Evolutionary conservation across 2,113 vertebrate genomes (phyloP).

Genomic region (Pluvialis apricaria): DNA sequence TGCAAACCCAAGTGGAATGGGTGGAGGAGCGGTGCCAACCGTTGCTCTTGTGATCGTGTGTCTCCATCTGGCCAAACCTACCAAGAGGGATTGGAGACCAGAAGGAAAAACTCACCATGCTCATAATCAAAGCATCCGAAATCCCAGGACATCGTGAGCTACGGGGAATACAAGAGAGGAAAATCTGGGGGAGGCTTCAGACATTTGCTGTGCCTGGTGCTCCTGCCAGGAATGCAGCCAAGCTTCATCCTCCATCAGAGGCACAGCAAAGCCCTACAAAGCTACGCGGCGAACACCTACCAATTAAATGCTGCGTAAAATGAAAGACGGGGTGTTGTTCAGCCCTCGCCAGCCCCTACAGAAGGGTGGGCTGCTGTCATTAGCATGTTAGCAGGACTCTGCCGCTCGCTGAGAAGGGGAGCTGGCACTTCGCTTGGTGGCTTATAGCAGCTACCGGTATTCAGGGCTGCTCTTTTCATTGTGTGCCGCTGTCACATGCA

Average conservation of each 20-base stretch:
- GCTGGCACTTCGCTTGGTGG: background rate
- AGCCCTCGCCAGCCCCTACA: background rate
- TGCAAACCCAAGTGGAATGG: background rate
- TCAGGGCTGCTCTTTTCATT: background rate
- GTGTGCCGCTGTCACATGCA: background rate
- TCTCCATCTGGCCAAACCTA: background rate
- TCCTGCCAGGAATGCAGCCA: background rate
- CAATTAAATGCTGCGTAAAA: background rate
- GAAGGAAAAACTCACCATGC: background rate
- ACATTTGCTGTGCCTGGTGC: background rate
- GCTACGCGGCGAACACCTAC: rapidly evolving
- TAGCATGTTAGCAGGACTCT: background rate
- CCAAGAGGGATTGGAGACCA: background rate
- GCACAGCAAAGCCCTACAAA: background rate
- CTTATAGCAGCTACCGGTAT: background rate
- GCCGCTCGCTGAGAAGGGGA: background rate
- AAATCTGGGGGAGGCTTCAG: background rate
- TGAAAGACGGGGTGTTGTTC: rapidly evolving
- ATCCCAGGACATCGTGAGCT: background rate
- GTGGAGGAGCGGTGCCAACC: background rate
- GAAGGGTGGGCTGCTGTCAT: background rate
- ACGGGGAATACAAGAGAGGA: background rate
- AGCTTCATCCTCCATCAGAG: background rate
- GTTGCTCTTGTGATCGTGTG: background rate
- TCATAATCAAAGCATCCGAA: background rate